Conservation (phyloP, 2,888 invertebrate species). For the Melanchra persicariae region DNA sequence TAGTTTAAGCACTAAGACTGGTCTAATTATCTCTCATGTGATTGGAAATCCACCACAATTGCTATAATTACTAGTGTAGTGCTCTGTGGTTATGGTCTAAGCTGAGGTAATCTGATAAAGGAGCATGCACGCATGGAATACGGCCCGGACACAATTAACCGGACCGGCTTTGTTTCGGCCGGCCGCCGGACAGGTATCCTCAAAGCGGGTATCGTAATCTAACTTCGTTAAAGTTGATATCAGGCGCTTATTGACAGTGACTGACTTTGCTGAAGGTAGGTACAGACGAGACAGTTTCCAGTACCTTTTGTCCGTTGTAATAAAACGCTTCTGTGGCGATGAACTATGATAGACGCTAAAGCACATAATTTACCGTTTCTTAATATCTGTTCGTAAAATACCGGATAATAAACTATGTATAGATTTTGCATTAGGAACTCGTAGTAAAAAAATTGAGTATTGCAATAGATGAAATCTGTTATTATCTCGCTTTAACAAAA, state of each 20-base stretch:
- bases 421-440: no score
- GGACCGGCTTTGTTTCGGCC: constrained; percentile 26
- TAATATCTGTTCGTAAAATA: neutral
- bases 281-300: neutral
- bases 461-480: no score
- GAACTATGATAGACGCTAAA: neutral
- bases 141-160: constrained; percentile 11
- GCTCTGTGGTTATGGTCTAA: constrained; percentile 51
- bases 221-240: constrained; percentile 32
- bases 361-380: neutral
- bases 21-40: constrained; percentile 56
- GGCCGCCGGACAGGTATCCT: neutral
- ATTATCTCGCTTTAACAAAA: no score
- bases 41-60: constrained; percentile 56
- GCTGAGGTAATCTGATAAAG: constrained; percentile 51
- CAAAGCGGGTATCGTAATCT: constrained; percentile 11
- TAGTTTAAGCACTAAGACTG: constrained; percentile 26
- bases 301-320: neutral
- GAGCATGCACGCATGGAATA: constrained; percentile 4
- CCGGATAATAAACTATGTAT: no score
- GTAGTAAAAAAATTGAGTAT: no score
- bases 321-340: neutral
- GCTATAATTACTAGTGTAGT: constrained; percentile 55
- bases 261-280: neutral
- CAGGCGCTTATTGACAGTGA: constrained; percentile 3